Evolutionary conservation across 37 sponge, comb jelly and placozoan species (phyloP), one percentile per base, ranked within the genome.

Genomic region (Bolinopsis microptera): DNA sequence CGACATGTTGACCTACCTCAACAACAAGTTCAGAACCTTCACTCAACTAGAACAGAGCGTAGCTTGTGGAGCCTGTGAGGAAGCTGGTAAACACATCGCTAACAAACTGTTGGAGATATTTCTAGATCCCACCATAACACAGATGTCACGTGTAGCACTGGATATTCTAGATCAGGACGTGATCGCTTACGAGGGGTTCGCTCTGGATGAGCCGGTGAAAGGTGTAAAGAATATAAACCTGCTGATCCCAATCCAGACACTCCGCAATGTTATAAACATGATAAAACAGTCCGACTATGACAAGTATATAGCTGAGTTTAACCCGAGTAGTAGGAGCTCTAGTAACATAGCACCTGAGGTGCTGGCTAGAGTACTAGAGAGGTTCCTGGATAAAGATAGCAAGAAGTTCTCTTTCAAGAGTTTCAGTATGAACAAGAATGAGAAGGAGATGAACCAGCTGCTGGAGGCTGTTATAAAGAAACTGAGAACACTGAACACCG

Each of bases 131-230:
- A 9, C 36, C 2, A 40, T 86, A 28, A 86, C 90, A 16, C 90
- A 86, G 90, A 86, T 86, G 90, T 39, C 90, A 40, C 41, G 90
- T 9, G 61, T 86, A 40, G 90, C 90, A 30, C 90, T 86, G 24
- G 90, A 86, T 26, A 86, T 86, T n/a, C 35, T 86, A 38, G 90
- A 86, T 26, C 90, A 86, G 90, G 90, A 86, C 39, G 90, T 86
- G 40, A 86, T 86, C 24, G 90, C 90, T 3, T 86, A 86, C 28
- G 90, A 86, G 30, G 90, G 90, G 26, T 86, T 86, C 26, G 90
- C 90, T 13, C 31, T 86, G 90, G 90, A 86, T 41, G 41, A 39
- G 36, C 90, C 90, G 39, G 90, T 86, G 61, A 41, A 39, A 26
- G 90, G 90, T 28, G 90, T 86, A 13, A 41, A 39, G 31, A 41